Evolutionary conservation across 2,888 invertebrate genomes (phyloP).

Genomic region (Ametastegia equiseti): DNA sequence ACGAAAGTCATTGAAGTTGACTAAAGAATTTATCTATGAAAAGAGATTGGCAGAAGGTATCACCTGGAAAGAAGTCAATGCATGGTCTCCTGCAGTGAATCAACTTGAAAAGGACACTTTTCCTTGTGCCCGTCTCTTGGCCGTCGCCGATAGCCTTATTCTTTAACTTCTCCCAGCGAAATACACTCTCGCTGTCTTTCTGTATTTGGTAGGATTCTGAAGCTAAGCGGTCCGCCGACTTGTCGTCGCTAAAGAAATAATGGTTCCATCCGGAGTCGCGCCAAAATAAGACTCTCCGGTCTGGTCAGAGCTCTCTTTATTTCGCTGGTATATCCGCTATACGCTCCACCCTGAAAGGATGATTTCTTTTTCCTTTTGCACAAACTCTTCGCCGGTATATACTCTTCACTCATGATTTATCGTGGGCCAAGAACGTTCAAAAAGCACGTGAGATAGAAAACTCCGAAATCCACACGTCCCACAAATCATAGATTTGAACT

Average conservation of each 20-base stretch:
- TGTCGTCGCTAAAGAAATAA: slow-evolving; percentile 70
- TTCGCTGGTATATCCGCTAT: slow-evolving; percentile 58
- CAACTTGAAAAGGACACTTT: slow-evolving; percentile 36
- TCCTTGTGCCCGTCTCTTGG: slow-evolving; percentile 29
- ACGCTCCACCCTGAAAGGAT: slow-evolving; percentile 62
- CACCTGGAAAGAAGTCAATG: slow-evolving; percentile 13
- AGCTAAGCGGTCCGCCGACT: slow-evolving; percentile 50
- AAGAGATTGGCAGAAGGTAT: slow-evolving; percentile 12
- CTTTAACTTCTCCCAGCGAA: slow-evolving; percentile 16
- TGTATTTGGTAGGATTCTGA: slow-evolving; percentile 45
- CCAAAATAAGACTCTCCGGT: slow-evolving; percentile 68
- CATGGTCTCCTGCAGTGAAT: slow-evolving; percentile 22
- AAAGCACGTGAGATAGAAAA: slow-evolving; percentile 16
- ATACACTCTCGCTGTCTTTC: slow-evolving; percentile 40
- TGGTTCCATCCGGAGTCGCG: slow-evolving; percentile 65
- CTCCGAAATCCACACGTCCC: slow-evolving; percentile 2
- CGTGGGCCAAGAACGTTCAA: neutral
- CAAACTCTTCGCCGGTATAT: neutral
- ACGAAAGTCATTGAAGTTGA: neutral
- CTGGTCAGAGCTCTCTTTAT: slow-evolving; percentile 62
- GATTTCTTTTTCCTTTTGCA: slow-evolving; percentile 57
- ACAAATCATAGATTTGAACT: neutral
- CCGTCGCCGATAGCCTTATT: slow-evolving; percentile 43
- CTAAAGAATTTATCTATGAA: slow-evolving; percentile 24
- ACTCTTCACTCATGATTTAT: slow-evolving; percentile 7